phyloP scores from a whole-genome alignment of 35 echinoderm and acorn worm genomes.

The Apostichopus californicus region DNA sequence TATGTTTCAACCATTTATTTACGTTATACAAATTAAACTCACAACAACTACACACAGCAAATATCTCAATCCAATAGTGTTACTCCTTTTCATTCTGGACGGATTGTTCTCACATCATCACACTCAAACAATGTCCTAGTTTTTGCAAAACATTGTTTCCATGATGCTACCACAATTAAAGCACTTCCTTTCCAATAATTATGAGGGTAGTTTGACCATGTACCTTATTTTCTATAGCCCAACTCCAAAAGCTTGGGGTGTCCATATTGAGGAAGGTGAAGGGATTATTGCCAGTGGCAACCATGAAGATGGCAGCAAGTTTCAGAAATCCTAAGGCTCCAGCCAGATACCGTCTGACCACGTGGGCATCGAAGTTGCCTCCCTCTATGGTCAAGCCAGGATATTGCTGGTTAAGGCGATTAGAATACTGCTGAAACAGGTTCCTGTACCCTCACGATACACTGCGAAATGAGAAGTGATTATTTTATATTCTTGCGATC shows the following conservation, averaged over 20 bases:
- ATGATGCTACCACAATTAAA: too few relatives aligned
- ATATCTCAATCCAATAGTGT: too few relatives aligned
- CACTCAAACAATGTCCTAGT: too few relatives aligned
- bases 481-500: too few relatives aligned
- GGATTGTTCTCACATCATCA: too few relatives aligned
- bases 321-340: constrained; percentile 71
- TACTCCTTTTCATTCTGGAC: too few relatives aligned
- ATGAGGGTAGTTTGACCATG: constrained; percentile 5
- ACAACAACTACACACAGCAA: too few relatives aligned
- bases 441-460: constrained; percentile 99
- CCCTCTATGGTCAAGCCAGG: constrained; percentile 88
- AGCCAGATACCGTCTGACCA: constrained; percentile 76
- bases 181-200: not conserved
- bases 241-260: constrained; percentile 80
- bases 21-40: too few relatives aligned
- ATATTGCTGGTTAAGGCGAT: constrained; percentile 80
- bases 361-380: constrained; percentile 82
- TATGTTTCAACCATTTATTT: too few relatives aligned
- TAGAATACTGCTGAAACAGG: constrained; percentile 91
- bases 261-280: constrained; percentile 75
- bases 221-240: constrained; percentile 98
- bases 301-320: constrained; percentile 69
- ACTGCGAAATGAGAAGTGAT: constrained; percentile 33
- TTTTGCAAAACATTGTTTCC: too few relatives aligned
- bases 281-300: constrained; percentile 85